phyloP scores from a whole-genome alignment of 2,888 invertebrate species.

The Ramazzottius varieornatus region DNA sequence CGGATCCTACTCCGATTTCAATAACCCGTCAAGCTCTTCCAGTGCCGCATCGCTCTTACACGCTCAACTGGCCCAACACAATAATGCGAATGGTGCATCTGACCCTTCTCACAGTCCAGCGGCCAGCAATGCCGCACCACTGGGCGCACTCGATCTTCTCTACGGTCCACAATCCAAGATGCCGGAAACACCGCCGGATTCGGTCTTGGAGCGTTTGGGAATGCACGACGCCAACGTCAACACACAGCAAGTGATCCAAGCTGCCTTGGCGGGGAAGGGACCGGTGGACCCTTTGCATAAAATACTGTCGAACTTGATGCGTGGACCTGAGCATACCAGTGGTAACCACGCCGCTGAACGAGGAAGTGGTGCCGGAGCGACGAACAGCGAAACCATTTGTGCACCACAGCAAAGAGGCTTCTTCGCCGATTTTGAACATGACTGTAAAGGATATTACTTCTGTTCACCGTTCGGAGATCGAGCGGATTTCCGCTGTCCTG shows the following conservation, averaged over 20 bases:
- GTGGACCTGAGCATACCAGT: no score
- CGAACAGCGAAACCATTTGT: background rate
- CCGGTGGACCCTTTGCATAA: no score
- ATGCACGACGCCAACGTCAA: background rate
- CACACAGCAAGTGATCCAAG: background rate
- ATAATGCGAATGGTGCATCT: no score
- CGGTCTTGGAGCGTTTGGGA: background rate
- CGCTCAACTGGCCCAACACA: no score
- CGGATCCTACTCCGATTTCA: no score
- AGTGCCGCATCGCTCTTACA: no score
- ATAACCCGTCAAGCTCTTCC: no score
- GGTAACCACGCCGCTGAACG: background rate
- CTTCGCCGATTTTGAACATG: background rate
- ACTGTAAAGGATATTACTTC: background rate
- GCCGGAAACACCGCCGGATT: background rate
- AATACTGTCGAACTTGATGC: background rate
- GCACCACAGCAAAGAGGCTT: background rate
- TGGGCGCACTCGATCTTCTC: no score
- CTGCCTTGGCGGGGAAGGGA: no score
- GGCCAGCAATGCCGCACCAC: no score
- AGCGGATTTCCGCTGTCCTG: background rate
- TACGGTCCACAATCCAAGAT: no score
- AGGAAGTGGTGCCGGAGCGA: background rate
- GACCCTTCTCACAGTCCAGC: no score
- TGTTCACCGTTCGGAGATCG: background rate